A percentile compares a stretch with the other conserved stretches of the same genome.
These are phyloP conservation scores for Ochropacha duplaris DNA, from an alignment of 2,888 invertebrate species.

Conservation along the genomic window DNA sequence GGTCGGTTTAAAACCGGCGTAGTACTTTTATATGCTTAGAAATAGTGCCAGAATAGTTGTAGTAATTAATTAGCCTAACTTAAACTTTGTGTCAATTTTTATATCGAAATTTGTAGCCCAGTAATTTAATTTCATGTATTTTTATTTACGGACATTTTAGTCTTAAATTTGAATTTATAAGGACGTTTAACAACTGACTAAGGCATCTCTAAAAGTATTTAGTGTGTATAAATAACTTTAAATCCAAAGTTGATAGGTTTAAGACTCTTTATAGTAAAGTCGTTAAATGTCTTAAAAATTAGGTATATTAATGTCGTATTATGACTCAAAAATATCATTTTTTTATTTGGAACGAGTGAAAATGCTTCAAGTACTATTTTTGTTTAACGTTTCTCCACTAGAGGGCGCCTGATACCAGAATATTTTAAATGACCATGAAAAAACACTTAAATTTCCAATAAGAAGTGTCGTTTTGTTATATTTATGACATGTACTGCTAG, in stretches of 20 bases:
- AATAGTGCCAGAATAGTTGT: conserved; percentile 10
- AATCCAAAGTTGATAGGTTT: background rate
- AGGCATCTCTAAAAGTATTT: background rate
- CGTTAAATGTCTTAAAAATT: background rate
- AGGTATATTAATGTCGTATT: too few species aligned
- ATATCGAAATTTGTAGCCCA: background rate
- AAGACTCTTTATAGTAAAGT: background rate
- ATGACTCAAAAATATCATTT: too few species aligned
- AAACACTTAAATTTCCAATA: too few species aligned
- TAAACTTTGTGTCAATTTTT: conserved; percentile 9
- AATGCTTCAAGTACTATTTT: too few species aligned
- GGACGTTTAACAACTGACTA: background rate
- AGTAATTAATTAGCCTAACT: conserved; percentile 6
- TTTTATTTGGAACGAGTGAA: too few species aligned
- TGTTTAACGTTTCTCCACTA: too few species aligned
- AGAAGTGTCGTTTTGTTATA: too few species aligned
- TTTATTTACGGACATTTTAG: background rate
- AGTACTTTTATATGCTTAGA: conserved; percentile 25
- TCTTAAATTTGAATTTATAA: background rate
- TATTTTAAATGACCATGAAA: too few species aligned
- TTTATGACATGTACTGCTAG: too few species aligned
- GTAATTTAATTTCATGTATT: too few species aligned
- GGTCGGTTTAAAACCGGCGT: conserved; percentile 30
- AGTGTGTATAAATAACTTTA: background rate
- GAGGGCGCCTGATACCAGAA: too few species aligned